Base-by-base conservation (phyloP, 64 coral and sea anemone species). In the Montipora cactus region DNA sequence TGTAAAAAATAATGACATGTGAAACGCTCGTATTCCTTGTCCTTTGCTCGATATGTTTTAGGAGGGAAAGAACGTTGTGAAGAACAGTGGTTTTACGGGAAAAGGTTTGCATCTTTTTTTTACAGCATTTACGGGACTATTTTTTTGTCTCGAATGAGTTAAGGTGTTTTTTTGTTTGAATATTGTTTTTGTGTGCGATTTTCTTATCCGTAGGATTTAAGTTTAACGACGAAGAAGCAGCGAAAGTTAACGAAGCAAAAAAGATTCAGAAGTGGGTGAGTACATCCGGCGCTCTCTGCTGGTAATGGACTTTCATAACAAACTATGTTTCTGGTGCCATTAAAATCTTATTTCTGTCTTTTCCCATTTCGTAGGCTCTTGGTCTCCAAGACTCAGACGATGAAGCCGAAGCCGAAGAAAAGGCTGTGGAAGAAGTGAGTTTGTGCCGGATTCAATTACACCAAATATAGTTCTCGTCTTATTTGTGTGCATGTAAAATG, bases 221-320 rank as follows among this genome's bases (percentile, higher is more conserved):
- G 14, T 99, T 99, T 64, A 96, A 99, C 48, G 95, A 96, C n/a
- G 98, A 96, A 81, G 98, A 99, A 69, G 76, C 57, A 3, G 89
- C 88, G n/a, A 94, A 99, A 87, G 92, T 92, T 7, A 96, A 78
- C 47, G 98, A 99, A 78, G 98, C 93, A 25, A 99, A 99, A 62
- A 99, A 99, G 75, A 94, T 99, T 37, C 98, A 99, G 78, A 99
- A 99, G 96, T 99, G 98, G 98, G 98, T 99, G 69, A 76, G 92
- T 84, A 21, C n/a, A 77, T 67, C 12, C 7, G 3, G 45, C 22
- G 10, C 53, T 57, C 53, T 57, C 53, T 57, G 53, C 53, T 57
- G 53, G 1, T 19, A 14, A 66, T 64, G 12, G n/a, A 25, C 20
- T 19, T 12, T 8, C 6, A 57, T 57, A 57, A 64, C 61, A 64